A percentile compares a stretch with the other conserved stretches of the same genome.
phyloP scores from a whole-genome alignment of 2,888 invertebrate species.

The Nemotelus nigrinus region DNA sequence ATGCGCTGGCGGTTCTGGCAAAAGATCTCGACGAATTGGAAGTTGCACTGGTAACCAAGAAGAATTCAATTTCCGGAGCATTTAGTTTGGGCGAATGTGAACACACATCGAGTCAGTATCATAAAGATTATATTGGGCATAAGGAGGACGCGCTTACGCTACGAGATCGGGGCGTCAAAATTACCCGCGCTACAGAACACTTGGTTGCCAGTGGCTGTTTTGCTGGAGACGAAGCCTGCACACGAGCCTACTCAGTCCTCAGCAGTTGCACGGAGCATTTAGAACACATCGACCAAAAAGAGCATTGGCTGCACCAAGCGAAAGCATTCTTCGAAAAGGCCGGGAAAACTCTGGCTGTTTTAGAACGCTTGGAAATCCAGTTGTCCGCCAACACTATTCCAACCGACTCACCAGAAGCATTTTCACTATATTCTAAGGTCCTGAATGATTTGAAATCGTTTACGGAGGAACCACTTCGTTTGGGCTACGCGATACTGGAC shows the following conservation, averaged over 20 bases:
- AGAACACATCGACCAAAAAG: constrained; percentile 75
- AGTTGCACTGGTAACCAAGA: constrained; percentile 68
- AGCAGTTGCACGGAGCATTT: constrained; percentile 76
- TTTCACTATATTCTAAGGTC: constrained; percentile 74
- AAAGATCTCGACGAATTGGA: constrained; percentile 76
- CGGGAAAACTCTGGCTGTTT: constrained; percentile 75
- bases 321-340: constrained; percentile 79
- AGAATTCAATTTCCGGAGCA: constrained; percentile 68
- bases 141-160: constrained; percentile 77
- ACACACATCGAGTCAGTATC: constrained; percentile 72
- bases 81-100: constrained; percentile 73
- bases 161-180: constrained; percentile 79
- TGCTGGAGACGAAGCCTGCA: constrained; percentile 74
- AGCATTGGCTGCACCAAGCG: constrained; percentile 73
- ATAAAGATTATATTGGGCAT: constrained; percentile 75
- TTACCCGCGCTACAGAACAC: constrained; percentile 81
- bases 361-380: constrained; percentile 80
- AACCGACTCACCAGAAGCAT: constrained; percentile 73
- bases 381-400: constrained; percentile 73
- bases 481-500: constrained; percentile 79
- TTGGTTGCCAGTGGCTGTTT: constrained; percentile 76
- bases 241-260: constrained; percentile 74
- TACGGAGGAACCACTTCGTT: constrained; percentile 73
- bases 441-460: constrained; percentile 74
- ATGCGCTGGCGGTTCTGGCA: constrained; percentile 78